Evolutionary conservation across 2,113 vertebrate species (phyloP).

Genomic region (Nettapus auritus): DNA sequence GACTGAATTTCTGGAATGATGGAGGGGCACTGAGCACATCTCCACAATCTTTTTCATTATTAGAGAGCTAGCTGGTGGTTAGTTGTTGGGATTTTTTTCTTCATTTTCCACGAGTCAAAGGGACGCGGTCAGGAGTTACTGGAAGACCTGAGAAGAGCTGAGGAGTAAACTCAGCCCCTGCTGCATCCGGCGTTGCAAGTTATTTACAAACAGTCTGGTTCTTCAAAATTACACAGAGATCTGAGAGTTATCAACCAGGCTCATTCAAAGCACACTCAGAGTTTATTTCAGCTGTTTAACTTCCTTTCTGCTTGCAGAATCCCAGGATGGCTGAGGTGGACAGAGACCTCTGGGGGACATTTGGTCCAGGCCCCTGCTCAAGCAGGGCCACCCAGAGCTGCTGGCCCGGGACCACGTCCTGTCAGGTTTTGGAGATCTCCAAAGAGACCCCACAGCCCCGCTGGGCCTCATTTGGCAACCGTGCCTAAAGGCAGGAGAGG

Average conservation of each 20-base stretch:
- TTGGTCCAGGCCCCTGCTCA: background rate
- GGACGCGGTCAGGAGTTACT: background rate
- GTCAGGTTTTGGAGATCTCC: background rate
- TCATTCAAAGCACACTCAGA: rapidly evolving
- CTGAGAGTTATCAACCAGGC: background rate
- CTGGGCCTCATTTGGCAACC: background rate
- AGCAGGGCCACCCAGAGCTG: background rate
- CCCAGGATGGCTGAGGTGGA: background rate
- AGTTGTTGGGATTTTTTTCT: too few relatives aligned
- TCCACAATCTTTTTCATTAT: background rate
- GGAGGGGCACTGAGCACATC: background rate
- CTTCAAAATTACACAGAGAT: background rate
- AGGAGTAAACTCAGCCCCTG: rapidly evolving
- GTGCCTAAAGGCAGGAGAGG: background rate
- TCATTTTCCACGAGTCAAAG: background rate
- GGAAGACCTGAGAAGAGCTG: background rate
- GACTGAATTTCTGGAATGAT: background rate
- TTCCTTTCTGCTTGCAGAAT: background rate
- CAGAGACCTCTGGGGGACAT: background rate
- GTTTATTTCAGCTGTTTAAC: background rate
- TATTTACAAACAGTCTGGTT: background rate
- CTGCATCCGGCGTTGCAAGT: background rate
- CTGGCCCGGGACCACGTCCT: background rate
- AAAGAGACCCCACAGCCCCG: too few relatives aligned
- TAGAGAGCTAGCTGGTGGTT: background rate